Evolutionary conservation across 2,888 invertebrate genomes (phyloP).

Genomic region (Phoenoteleia sp.): DNA sequence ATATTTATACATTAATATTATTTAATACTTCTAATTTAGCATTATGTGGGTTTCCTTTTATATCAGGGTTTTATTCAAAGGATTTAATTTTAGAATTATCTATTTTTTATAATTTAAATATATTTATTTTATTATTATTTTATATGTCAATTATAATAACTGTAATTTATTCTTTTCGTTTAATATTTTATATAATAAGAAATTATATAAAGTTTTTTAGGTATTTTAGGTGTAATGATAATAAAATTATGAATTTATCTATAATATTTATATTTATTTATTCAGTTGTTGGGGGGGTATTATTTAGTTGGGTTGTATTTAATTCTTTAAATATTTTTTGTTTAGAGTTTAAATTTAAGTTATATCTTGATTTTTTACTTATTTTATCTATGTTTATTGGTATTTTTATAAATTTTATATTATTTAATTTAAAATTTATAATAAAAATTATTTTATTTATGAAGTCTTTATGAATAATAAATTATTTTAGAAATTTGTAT

Average conservation of each 20-base stretch:
- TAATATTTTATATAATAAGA: conserved; percentile 74
- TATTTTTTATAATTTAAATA: conserved; percentile 78
- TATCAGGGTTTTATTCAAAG: conserved; percentile 88
- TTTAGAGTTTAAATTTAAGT: conserved; percentile 19
- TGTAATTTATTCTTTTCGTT: conserved; percentile 75
- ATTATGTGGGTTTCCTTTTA: conserved; percentile 90
- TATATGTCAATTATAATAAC: conserved; percentile 79
- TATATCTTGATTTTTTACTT: conserved; percentile 29
- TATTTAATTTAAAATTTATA: conserved; percentile 73
- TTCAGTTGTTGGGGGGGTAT: conserved; percentile 64
- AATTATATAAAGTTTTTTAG: conserved; percentile 48
- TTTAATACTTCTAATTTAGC: conserved; percentile 89
- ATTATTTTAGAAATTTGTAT: conserved; percentile 35
- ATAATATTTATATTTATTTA: conserved; percentile 73
- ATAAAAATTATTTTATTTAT: conserved; percentile 24
- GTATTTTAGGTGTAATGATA: conserved; percentile 45
- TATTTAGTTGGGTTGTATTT: conserved; percentile 68
- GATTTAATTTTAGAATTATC: conserved; percentile 86
- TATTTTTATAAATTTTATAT: conserved; percentile 84
- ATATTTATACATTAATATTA: conserved; percentile 87
- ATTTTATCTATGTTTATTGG: conserved; percentile 32
- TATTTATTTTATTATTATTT: conserved; percentile 54
- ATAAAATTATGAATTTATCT: conserved; percentile 67
- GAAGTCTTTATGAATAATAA: conserved; percentile 40
- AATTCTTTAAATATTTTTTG: conserved; percentile 38